Conservation (phyloP, 1,140 invertebrate genomes). For the Drosophila pachea region DNA sequence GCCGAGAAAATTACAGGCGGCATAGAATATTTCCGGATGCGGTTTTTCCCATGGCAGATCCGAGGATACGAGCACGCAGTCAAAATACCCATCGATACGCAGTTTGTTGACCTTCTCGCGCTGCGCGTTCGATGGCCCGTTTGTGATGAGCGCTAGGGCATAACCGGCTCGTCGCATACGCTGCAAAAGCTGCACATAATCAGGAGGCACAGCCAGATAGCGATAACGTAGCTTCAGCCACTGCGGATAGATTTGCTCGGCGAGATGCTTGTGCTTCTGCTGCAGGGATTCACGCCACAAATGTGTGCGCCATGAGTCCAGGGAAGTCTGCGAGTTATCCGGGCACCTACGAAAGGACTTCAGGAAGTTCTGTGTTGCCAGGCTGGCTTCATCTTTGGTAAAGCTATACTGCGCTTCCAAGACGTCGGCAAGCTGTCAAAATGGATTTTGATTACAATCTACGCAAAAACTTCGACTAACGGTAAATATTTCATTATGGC, state of each 20-base stretch:
- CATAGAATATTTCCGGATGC: conserved; percentile 86
- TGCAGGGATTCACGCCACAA: conserved; percentile 88
- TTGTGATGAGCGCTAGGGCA: conserved; percentile 88
- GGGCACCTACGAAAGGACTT: conserved; percentile 88
- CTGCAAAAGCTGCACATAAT: conserved; percentile 83
- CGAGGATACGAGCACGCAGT: conserved; percentile 88
- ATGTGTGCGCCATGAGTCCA: conserved; percentile 87
- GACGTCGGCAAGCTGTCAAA: conserved; percentile 84
- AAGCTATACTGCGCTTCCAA: conserved; percentile 85
- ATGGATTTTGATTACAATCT: conserved; percentile 4
- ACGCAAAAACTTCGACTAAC: background rate
- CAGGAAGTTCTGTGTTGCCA: conserved; percentile 84
- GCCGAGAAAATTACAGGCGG: conserved; percentile 86
- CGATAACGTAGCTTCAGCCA: conserved; percentile 89
- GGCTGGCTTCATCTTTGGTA: conserved; percentile 81
- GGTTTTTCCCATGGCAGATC: conserved; percentile 92
- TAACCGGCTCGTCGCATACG: conserved; percentile 83
- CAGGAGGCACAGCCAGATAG: conserved; percentile 83
- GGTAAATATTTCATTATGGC: background rate
- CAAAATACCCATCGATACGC: conserved; percentile 85
- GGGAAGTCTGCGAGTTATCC: conserved; percentile 84
- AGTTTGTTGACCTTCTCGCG: conserved; percentile 90
- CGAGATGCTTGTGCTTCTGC: conserved; percentile 85
- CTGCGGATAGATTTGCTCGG: conserved; percentile 85
- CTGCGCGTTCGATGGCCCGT: conserved; percentile 90